Evolutionary conservation across 2,888 invertebrate species (phyloP), one percentile per base, ranked within the genome.

Genomic region (Nomada ferruginata): DNA sequence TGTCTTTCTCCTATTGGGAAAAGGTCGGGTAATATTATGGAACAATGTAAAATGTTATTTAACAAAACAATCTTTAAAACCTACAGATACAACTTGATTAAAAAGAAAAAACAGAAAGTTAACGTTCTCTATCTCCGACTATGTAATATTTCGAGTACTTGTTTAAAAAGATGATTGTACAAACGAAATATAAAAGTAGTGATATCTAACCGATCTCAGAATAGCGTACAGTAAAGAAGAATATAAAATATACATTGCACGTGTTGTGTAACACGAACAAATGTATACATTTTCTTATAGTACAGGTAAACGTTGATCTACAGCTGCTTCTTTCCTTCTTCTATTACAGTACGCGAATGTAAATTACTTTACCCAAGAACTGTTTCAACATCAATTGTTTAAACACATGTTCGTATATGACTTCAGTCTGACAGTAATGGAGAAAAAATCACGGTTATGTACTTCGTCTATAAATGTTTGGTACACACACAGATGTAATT

Each of bases 1-100:
- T 66, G 84, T 81, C 84, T 83, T 79, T 84, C 83, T 90, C 91
- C 91, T 91, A 87, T 84, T 85, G 65, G 87, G 78, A 81, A 88
- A 83, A 88, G 74, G 84, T 82, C 75, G 84, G 47, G 60, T 64
- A 72, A 69, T 71, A 75, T 80, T 80, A 84, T 69, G 66, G 53
- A 68, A 23, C 36, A 66, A 50, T 55, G 36, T 61, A 79, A 60
- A 66, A 60, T 59, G 23, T 64, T 76, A 76, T 61, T 26, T 20
- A 20, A 1, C 20, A 59, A 69, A 53, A 20, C 42, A 47, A 68
- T 60, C 57, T 23, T 53, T 50, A 61, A 71, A 18, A 64, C 26
- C n/a, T 65, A 57, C 18, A 47, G 60, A 60, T 55, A 50, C 20
- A 47, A 65, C n/a, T 26, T 59, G 26, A 64, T 36, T 47, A 44